These are phyloP conservation scores for Dastarcus helophoroides DNA, from an alignment of 2,888 invertebrate genomes.

Conservation along the genomic window DNA sequence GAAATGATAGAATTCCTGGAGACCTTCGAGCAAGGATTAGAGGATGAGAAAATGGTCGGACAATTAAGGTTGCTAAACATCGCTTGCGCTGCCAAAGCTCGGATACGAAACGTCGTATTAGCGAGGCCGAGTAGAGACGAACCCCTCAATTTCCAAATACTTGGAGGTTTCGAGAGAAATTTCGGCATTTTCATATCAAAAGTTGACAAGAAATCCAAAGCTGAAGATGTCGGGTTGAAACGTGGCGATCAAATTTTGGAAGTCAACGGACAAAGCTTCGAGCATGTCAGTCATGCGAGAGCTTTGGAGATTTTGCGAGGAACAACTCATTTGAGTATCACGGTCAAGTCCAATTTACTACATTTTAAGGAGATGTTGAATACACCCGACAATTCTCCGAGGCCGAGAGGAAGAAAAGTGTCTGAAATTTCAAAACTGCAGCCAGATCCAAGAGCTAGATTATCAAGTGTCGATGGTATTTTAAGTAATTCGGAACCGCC, in stretches of 20 bases:
- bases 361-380: slow-evolving; percentile 68
- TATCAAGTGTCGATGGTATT: slow-evolving; percentile 63
- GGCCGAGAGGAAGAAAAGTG: slow-evolving; percentile 47
- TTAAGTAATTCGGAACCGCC: slow-evolving; percentile 28
- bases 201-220: slow-evolving; percentile 86
- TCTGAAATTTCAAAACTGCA: slow-evolving; percentile 55
- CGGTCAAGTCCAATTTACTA: slow-evolving; percentile 92
- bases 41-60: slow-evolving; percentile 28
- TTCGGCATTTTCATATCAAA: slow-evolving; percentile 92
- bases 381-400: slow-evolving; percentile 71
- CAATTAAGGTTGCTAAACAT: slow-evolving; percentile 68
- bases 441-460: slow-evolving; percentile 58
- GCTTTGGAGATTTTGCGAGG: slow-evolving; percentile 88
- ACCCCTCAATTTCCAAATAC: slow-evolving; percentile 80
- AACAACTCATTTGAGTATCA: slow-evolving; percentile 91
- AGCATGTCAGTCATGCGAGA: slow-evolving; percentile 80
- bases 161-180: slow-evolving; percentile 86
- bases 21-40: slow-evolving; percentile 64
- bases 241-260: slow-evolving; percentile 96
- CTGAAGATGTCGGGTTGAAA: slow-evolving; percentile 91
- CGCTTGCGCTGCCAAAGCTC: slow-evolving; percentile 94
- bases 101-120: slow-evolving; percentile 81
- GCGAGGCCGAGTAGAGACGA: slow-evolving; percentile 90
- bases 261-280: slow-evolving; percentile 95
- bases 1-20: slow-evolving; percentile 95